A percentile compares a stretch with the other conserved stretches of the same genome.
These are phyloP conservation scores for Exocentrus adspersus DNA, from an alignment of 2,888 invertebrate genomes.

Conservation along the genomic window DNA sequence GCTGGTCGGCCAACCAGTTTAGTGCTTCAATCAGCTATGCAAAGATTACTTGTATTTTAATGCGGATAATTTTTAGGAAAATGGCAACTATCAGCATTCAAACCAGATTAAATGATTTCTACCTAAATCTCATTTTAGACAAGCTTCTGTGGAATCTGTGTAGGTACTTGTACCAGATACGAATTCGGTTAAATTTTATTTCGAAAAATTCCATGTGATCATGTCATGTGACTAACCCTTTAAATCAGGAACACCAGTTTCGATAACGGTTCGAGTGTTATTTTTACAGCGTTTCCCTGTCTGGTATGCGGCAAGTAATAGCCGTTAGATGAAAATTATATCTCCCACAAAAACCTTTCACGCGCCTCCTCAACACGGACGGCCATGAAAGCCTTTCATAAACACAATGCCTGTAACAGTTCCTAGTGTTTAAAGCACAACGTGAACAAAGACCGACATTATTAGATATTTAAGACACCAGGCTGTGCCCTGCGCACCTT, in stretches of 20 bases:
- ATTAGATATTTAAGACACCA: slow-evolving; percentile 6
- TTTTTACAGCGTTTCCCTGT: neutral
- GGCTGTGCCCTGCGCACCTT: slow-evolving; percentile 4
- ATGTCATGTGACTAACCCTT: too few species aligned
- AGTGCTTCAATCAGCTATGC: too few species aligned
- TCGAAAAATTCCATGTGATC: too few species aligned
- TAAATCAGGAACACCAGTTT: neutral
- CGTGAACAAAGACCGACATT: slow-evolving; percentile 5
- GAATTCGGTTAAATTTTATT: too few species aligned
- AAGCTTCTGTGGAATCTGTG: too few species aligned
- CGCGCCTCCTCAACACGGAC: slow-evolving; percentile 11
- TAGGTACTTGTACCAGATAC: too few species aligned
- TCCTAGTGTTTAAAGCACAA: slow-evolving; percentile 1
- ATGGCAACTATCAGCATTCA: too few species aligned
- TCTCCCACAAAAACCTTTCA: slow-evolving; percentile 19
- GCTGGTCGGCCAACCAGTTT: too few species aligned
- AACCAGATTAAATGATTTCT: too few species aligned
- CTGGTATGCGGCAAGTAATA: slow-evolving; percentile 4
- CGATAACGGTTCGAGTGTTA: neutral
- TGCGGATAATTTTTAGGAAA: too few species aligned
- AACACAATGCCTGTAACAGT: slow-evolving; percentile 16
- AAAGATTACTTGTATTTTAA: too few species aligned
- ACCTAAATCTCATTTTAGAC: too few species aligned
- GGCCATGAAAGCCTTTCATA: slow-evolving; percentile 24
- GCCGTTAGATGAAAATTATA: slow-evolving; percentile 17